Conservation (phyloP, 2,797 vertebrate species). For the Esox masquinongy region DNA sequence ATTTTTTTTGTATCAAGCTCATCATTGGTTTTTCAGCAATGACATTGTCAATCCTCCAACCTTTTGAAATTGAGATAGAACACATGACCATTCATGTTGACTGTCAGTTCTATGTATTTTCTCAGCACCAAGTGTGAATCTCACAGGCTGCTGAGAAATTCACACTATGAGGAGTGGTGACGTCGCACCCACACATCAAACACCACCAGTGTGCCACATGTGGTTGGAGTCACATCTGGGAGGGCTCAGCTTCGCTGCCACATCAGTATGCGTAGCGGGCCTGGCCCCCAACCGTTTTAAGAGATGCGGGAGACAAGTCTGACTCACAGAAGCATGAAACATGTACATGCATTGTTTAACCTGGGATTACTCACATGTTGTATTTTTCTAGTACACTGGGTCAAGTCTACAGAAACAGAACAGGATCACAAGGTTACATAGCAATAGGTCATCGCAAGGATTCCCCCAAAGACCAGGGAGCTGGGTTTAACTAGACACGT, state of each 20-base stretch:
- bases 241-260: background rate
- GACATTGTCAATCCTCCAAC: background rate
- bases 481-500: background rate
- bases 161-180: slow-evolving; percentile 18
- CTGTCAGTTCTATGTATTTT: background rate
- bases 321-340: background rate
- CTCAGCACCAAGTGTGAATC: slow-evolving; percentile 29
- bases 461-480: background rate
- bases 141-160: slow-evolving; percentile 57
- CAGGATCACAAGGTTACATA: background rate
- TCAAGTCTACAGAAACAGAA: background rate
- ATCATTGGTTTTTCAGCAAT: too few relatives aligned
- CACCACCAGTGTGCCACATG: slow-evolving; percentile 26
- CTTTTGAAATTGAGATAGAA: too few relatives aligned
- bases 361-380: background rate
- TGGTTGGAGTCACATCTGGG: slow-evolving; percentile 35
- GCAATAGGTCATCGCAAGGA: background rate
- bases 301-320: background rate
- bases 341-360: background rate
- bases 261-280: slow-evolving; percentile 19
- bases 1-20: too few relatives aligned
- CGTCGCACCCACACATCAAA: slow-evolving; percentile 32
- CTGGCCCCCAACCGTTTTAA: slow-evolving; percentile 44
- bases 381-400: background rate
- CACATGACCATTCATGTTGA: too few relatives aligned